phyloP scores from a whole-genome alignment of 2,888 invertebrate species.

The Mythimna albipuncta region DNA sequence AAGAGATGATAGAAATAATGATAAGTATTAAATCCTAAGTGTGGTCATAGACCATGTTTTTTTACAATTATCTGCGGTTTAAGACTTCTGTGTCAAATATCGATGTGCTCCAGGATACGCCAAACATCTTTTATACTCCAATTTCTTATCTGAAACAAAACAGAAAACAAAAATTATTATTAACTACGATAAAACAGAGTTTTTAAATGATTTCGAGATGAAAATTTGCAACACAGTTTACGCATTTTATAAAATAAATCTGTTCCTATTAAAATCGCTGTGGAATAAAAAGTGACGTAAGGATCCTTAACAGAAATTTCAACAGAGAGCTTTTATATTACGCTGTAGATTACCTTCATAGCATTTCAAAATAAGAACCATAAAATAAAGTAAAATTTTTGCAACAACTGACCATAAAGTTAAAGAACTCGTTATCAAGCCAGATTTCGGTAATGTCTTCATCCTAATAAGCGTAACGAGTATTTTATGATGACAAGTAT shows the following conservation, averaged over 20 bases:
- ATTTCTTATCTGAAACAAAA: slow-evolving; percentile 77
- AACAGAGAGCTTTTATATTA: not conserved
- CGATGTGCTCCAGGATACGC: slow-evolving; percentile 64
- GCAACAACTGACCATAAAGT: slow-evolving; percentile 14
- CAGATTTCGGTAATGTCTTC: slow-evolving; percentile 16
- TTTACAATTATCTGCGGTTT: slow-evolving; percentile 77
- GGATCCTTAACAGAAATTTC: slow-evolving; percentile 2
- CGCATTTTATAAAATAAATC: not conserved
- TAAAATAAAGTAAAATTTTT: slow-evolving; percentile 6
- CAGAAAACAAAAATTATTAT: slow-evolving; percentile 26
- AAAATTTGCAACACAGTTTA: slow-evolving; percentile 4
- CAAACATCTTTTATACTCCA: slow-evolving; percentile 68
- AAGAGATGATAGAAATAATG: slow-evolving; percentile 68
- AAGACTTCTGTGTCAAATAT: slow-evolving; percentile 71
- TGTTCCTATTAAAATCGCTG: not conserved
- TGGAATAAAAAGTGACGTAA: not conserved
- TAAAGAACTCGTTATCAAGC: slow-evolving; percentile 17
- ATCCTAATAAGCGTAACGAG: slow-evolving; percentile 13
- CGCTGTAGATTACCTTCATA: not conserved
- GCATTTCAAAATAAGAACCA: not conserved
- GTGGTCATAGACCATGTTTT: slow-evolving; percentile 78
- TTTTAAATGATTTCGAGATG: not conserved
- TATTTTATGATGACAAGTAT: slow-evolving; percentile 45
- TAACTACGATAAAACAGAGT: not conserved
- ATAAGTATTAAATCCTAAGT: slow-evolving; percentile 73